These are phyloP conservation scores for Pseudochirops cupreus DNA, from an alignment of 2,797 vertebrate genomes.

Conservation along the genomic window DNA sequence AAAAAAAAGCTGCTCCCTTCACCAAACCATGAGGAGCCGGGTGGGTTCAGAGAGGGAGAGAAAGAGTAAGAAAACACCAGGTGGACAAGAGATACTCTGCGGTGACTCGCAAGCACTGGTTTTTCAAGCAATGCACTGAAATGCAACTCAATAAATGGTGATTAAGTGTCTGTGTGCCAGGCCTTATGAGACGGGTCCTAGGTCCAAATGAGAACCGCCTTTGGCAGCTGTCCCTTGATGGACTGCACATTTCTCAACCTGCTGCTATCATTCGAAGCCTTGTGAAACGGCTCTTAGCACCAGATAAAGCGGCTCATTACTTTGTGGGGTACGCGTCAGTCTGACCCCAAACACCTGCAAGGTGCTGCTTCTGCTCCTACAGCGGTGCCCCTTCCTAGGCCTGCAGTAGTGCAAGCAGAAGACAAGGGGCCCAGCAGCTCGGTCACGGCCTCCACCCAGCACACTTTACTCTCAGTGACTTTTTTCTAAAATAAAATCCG, in stretches of 20 bases:
- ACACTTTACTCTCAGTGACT: slow-evolving; percentile 30
- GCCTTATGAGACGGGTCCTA: neutral
- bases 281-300: neutral
- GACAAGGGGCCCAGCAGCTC: neutral
- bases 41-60: slow-evolving; percentile 13
- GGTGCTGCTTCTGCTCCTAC: neutral
- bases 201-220: neutral
- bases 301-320: slow-evolving; percentile 23
- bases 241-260: neutral
- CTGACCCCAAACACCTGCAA: slow-evolving; percentile 5
- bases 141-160: neutral
- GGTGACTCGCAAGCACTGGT: neutral
- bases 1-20: slow-evolving; percentile 24
- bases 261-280: neutral
- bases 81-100: neutral
- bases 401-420: neutral
- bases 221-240: neutral
- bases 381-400: neutral
- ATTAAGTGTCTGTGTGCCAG: neutral
- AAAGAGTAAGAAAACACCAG: neutral
- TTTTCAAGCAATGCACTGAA: neutral
- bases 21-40: neutral
- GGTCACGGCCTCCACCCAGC: slow-evolving; percentile 16
- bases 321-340: slow-evolving; percentile 6
- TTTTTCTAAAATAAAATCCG: slow-evolving; percentile 40